A percentile compares a stretch with the other conserved stretches of the same genome.
Evolutionary conservation across 2,797 vertebrate species (phyloP).

Genomic region (Fratercula arctica): DNA sequence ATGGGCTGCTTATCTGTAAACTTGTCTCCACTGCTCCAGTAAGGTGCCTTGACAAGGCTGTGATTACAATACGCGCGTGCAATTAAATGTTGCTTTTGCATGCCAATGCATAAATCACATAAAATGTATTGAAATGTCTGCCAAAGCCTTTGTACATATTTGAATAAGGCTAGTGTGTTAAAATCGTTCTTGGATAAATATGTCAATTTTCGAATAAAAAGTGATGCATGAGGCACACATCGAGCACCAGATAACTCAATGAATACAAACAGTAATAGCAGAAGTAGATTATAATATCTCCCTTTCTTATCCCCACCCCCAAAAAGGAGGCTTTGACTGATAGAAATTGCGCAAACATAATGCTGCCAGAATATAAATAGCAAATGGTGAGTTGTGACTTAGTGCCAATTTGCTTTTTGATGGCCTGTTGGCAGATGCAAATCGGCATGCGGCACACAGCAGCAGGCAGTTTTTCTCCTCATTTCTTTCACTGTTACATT

Average conservation of each 20-base stretch:
- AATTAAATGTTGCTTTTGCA: constrained; percentile 9
- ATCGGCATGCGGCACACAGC: not conserved
- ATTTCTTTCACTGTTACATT: not conserved
- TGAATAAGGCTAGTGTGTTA: not conserved
- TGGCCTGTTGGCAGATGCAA: constrained; percentile 17
- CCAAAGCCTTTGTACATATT: not conserved
- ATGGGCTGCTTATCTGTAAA: not conserved
- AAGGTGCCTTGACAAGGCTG: not conserved
- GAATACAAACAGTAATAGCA: constrained; percentile 2
- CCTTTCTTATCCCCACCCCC: not conserved
- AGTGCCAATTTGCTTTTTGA: constrained; percentile 28
- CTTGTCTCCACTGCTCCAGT: not conserved
- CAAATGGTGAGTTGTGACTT: constrained; percentile 39
- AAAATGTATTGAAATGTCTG: not conserved
- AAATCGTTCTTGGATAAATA: not conserved
- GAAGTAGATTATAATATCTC: not conserved
- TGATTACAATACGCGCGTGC: fast-evolving
- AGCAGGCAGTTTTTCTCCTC: not conserved
- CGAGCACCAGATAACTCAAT: not conserved
- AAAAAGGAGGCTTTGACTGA: constrained; percentile 10
- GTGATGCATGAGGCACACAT: not conserved
- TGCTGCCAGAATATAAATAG: constrained; percentile 45
- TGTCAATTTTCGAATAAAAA: constrained; percentile 7
- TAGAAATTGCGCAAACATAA: constrained; percentile 35
- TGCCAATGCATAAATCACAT: not conserved